Evolutionary conservation across 2,113 vertebrate species (phyloP).

Genomic region (Lepidothrix coronata): DNA sequence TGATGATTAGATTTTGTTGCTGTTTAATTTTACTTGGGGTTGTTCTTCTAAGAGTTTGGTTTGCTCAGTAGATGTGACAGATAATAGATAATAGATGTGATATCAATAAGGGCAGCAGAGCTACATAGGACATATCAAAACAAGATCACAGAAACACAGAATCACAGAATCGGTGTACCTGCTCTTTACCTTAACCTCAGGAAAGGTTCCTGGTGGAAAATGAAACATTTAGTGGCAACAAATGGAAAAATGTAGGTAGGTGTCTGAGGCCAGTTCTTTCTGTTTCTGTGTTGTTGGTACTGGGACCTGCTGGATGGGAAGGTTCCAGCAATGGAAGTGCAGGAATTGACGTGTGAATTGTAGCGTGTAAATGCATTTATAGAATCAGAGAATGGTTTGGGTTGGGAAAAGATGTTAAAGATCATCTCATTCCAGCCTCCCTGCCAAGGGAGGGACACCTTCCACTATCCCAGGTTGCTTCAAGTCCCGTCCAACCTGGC

Average conservation of each 20-base stretch:
- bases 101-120: background rate
- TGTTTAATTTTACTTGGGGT: background rate
- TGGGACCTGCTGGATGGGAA: background rate
- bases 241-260: background rate
- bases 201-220: background rate
- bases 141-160: background rate
- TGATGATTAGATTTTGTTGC: background rate
- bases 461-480: background rate
- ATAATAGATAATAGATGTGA: too few relatives aligned
- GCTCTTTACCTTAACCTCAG: background rate
- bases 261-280: background rate
- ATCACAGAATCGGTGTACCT: background rate
- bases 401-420: background rate
- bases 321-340: background rate
- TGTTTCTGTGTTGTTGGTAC: background rate
- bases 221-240: background rate
- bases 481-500: background rate
- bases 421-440: background rate
- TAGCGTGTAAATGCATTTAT: background rate
- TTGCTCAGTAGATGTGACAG: background rate
- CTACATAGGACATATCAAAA: background rate
- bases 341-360: background rate
- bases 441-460: background rate
- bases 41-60: background rate
- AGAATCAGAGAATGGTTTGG: background rate